A percentile compares a stretch with the other conserved stretches of the same genome.
Evolutionary conservation across 2,113 vertebrate species (phyloP).

Genomic region (Gymnobelideus leadbeateri): DNA sequence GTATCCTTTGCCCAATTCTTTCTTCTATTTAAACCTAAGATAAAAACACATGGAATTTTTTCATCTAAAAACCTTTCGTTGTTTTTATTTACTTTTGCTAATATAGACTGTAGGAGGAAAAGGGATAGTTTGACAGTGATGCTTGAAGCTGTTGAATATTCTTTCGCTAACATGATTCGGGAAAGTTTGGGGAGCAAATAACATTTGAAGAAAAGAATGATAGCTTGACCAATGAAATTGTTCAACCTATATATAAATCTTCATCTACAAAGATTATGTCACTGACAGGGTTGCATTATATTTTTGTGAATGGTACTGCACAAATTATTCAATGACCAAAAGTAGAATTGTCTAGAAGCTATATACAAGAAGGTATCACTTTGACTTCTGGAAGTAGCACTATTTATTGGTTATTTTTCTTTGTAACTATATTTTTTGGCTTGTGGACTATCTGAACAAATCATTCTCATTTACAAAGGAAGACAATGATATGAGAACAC

Average conservation of each 20-base stretch:
- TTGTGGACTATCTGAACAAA: not conserved
- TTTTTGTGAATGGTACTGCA: not conserved
- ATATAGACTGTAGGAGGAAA: not conserved
- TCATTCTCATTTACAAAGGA: not conserved
- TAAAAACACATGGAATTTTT: not conserved
- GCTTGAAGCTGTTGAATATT: not conserved
- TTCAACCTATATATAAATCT: not conserved
- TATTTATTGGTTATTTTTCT: not conserved
- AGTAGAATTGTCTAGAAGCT: not conserved
- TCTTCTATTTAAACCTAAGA: not conserved
- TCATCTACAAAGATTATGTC: not conserved
- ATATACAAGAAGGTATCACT: not conserved
- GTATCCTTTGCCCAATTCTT: not conserved
- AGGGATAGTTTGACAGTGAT: conserved; percentile 13
- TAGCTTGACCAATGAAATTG: not conserved
- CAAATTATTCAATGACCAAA: not conserved
- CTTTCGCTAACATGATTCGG: conserved; percentile 24
- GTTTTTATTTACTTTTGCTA: conserved; percentile 46
- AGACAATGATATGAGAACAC: not conserved
- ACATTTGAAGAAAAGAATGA: not conserved
- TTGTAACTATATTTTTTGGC: not conserved
- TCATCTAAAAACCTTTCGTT: conserved; percentile 24
- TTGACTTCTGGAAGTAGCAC: not conserved
- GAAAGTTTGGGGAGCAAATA: not conserved
- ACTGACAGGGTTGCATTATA: not conserved